Evolutionary conservation across 1,140 invertebrate species (phyloP), one percentile per base, ranked within the genome.

Genomic region (Drosophila bocki): DNA sequence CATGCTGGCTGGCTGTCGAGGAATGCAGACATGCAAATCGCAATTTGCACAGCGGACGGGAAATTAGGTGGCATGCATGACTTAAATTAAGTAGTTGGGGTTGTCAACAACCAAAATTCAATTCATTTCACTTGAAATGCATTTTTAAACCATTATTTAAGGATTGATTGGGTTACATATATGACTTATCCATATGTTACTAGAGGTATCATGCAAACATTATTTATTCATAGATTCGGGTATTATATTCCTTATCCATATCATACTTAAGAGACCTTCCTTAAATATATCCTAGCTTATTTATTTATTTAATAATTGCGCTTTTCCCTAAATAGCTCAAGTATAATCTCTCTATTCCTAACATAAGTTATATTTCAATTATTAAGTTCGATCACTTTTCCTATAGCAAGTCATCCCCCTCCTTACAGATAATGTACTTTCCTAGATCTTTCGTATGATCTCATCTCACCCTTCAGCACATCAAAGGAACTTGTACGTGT

Each of bases 1-100:
- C 44, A 77, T 68, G 57, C 57, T 69, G 75, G 53, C 72, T 69
- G 48, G 39, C 62, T 13, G 13, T 22, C 15, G 45, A 53, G 74
- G 47, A 44, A 67, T 82, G 60, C 75, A 67, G 71, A 68, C 58
- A 78, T 86, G 59, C 54, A 64, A 80, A 86, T 87, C 48, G 85
- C 68, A 78, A 87, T 87, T 80, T 87, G 42, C 64, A 70, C 62
- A 65, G 63, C 48, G 63, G 17, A 33, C 48, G 39, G 47, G 33
- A 41, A 39, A 47, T 60, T 32, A 68, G 64, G 39, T 35, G 33
- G 61, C 35, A 48, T 41, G 45, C 60, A 64, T 64, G 64, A 64
- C 22, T 41, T 42, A 37, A 51, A 22, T 54, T 44, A 29, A 39
- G 35, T 29, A 32, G 32, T 48, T 19, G 7, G 9, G 32, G 19